Conservation (phyloP, 2,113 vertebrate species). For the Fulica atra region DNA sequence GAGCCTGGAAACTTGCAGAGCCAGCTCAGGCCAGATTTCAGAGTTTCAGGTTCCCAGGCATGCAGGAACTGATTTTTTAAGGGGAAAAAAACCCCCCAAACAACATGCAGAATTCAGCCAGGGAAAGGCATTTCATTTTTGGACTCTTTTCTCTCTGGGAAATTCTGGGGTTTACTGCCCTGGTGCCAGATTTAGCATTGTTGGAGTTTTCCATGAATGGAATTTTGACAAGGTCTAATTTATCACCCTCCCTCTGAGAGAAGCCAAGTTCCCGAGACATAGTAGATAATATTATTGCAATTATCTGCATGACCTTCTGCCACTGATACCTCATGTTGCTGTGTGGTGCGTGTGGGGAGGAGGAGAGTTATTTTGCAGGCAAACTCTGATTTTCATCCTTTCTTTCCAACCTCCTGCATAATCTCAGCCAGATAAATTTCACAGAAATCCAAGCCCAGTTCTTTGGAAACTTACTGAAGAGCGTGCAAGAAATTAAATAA, state of each 20-base stretch:
- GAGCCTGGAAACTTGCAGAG: not conserved
- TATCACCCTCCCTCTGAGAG: not conserved
- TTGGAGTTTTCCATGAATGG: not conserved
- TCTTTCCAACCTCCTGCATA: not conserved
- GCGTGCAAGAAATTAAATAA: not conserved
- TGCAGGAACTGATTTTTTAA: not conserved
- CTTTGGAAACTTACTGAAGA: not conserved
- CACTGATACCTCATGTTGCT: not conserved
- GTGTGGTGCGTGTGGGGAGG: not conserved
- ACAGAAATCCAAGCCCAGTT: not conserved
- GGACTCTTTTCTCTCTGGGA: not conserved
- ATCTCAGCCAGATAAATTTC: not conserved
- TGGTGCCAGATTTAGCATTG: not conserved
- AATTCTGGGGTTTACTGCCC: not conserved
- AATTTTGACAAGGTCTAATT: conserved; percentile 19
- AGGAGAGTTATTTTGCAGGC: not conserved
- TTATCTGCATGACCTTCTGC: conserved; percentile 39
- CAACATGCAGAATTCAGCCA: not conserved
- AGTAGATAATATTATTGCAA: conserved; percentile 13
- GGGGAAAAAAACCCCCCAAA: accelerated
- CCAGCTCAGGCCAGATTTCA: not conserved
- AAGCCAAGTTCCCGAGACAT: not conserved
- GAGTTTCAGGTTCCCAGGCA: not conserved
- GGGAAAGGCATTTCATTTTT: not conserved
- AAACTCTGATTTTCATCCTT: not conserved